These are phyloP conservation scores for Cantharis nigra DNA, from an alignment of 2,888 invertebrate species.

Conservation along the genomic window DNA sequence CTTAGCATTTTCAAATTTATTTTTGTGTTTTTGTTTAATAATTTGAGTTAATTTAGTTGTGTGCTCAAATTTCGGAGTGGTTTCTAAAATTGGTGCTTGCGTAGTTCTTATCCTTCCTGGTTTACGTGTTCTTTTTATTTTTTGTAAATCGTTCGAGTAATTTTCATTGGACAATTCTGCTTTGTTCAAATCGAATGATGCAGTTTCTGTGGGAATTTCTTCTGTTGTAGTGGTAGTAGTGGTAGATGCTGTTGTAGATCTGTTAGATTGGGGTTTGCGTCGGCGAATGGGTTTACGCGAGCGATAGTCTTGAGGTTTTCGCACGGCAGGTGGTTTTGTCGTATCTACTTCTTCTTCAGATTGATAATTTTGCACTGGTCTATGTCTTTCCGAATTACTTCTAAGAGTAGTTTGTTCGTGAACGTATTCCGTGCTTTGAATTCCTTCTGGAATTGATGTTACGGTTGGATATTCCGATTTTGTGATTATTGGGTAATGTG, in stretches of 20 bases:
- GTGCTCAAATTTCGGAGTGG: slow-evolving; percentile 7
- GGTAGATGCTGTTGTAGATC: slow-evolving; percentile 32
- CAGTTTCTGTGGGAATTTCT: slow-evolving; percentile 28
- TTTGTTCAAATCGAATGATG: slow-evolving; percentile 42
- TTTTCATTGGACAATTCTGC: slow-evolving; percentile 37
- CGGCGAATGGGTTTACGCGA: slow-evolving; percentile 21
- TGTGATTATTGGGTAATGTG: slow-evolving; percentile 53
- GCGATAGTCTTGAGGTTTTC: slow-evolving; percentile 21
- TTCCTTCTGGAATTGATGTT: slow-evolving; percentile 13
- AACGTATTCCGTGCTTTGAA: slow-evolving; percentile 22
- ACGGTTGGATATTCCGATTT: slow-evolving; percentile 35
- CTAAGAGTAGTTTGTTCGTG: slow-evolving; percentile 34
- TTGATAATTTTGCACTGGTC: slow-evolving; percentile 34
- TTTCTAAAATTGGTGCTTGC: slow-evolving; percentile 2
- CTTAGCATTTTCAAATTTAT: slow-evolving; percentile 8
- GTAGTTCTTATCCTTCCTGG: slow-evolving; percentile 26
- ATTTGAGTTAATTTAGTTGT: neutral
- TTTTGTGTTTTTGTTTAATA: slow-evolving; percentile 10
- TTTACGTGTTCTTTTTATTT: slow-evolving; percentile 36
- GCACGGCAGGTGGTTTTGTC: slow-evolving; percentile 24
- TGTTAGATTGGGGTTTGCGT: slow-evolving; percentile 34
- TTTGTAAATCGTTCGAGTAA: slow-evolving; percentile 17
- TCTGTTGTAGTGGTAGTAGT: slow-evolving; percentile 26
- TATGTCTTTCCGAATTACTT: slow-evolving; percentile 31
- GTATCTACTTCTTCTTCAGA: slow-evolving; percentile 34